phyloP scores from a whole-genome alignment of 1,140 invertebrate species.

The Drosophila pachea region DNA sequence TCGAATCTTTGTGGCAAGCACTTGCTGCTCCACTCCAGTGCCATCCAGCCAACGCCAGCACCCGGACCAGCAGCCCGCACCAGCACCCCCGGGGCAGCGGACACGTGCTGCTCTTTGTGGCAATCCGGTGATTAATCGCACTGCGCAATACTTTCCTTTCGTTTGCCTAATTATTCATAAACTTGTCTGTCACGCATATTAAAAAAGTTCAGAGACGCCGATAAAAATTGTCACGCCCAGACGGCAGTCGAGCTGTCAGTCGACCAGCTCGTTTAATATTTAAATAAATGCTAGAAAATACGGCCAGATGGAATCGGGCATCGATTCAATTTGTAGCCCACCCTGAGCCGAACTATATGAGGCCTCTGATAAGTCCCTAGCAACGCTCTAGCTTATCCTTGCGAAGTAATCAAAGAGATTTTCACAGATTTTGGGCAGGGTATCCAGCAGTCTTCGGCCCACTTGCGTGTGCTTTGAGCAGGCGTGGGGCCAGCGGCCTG shows the following conservation, averaged over 20 bases:
- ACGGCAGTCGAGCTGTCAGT: conserved; percentile 48
- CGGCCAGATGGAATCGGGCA: not conserved
- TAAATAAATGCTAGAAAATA: not conserved
- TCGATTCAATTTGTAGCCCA: too few species aligned
- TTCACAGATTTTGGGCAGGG: not conserved
- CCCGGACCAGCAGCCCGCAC: not conserved
- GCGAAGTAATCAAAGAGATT: too few species aligned
- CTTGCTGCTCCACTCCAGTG: not conserved
- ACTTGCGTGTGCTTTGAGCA: not conserved
- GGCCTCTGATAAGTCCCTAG: too few species aligned
- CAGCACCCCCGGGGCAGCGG: conserved; percentile 20
- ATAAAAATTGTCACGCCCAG: conserved; percentile 49
- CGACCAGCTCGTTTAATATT: conserved; percentile 48
- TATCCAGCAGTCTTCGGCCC: not conserved
- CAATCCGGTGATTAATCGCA: conserved; percentile 60
- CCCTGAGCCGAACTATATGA: too few species aligned
- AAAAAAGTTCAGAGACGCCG: conserved; percentile 54
- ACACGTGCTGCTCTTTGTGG: conserved; percentile 18
- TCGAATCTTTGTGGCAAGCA: conserved; percentile 31
- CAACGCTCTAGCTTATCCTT: too few species aligned
- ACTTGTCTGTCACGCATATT: conserved; percentile 63
- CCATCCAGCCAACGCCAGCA: not conserved
- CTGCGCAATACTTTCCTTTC: conserved; percentile 28
- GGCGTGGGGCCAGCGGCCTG: too few species aligned
- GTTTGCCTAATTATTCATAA: conserved; percentile 69